Base-by-base conservation (phyloP, 53 echinoderm and acorn worm genomes). In the Stichopus horrens region DNA sequence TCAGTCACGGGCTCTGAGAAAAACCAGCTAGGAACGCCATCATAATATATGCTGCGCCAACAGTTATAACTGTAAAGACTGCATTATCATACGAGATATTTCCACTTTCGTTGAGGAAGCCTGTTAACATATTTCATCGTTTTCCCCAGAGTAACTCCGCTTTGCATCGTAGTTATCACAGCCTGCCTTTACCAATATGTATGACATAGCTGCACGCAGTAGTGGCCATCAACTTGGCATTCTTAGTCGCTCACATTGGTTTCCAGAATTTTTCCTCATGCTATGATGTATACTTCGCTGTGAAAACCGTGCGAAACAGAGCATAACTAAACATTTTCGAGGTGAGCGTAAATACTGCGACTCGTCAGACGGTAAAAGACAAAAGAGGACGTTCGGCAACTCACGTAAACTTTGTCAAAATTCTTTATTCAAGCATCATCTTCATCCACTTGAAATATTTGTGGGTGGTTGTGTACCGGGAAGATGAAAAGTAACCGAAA, bases 291-390 rank as follows among this genome's bases (percentile, higher is more conserved):
- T 53, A 53, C 8, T 53, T 55, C 19, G 10, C 16, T 55, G 9
- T 79, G 19, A 53, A 56, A 14, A 53, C 6, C 10, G 53, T 54
- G 11, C 54, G 79, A 79, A 79, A 79, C 79, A 79, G 79, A 79
- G 79, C 79, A 79, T 53, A 55, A 79, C 79, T 79, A 54, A 79
- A 79, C 54, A 52, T 54, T 53, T 79, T 53, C n/a, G n/a, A n/a
- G n/a, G 7, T 19, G 54, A 53, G 53, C 52, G 51, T 53, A 53
- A 54, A 75, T 75, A 55, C 79, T 54, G 78, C 79, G 10, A 13
- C 63, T 63, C 63, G 16, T 13, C 63, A 13, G 11, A 63, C 63
- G 63, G 37, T 37, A 37, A 37, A 37, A 37, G 37, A 37, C 37
- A 37, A 37, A 37, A 37, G 37, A 37, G 37, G 16, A 63, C 63